phyloP scores from a whole-genome alignment of 2,797 vertebrate species.

The Dicrostonyx torquatus region DNA sequence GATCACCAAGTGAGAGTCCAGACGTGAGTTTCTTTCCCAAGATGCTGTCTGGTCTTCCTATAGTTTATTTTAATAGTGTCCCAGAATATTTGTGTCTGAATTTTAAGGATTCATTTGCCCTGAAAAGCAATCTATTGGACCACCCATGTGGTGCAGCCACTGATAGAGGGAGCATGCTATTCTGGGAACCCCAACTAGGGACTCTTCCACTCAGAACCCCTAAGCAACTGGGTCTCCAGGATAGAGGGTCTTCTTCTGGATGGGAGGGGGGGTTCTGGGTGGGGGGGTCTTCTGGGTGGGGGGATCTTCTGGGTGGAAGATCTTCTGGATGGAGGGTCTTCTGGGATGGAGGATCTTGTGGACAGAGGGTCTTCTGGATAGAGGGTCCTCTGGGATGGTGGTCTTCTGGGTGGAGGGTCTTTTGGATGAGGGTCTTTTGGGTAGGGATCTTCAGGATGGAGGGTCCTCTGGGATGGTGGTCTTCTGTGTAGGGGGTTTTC shows the following conservation, averaged over 20 bases:
- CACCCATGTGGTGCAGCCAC: rapidly evolving
- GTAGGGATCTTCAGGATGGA: too few species aligned
- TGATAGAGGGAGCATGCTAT: rapidly evolving
- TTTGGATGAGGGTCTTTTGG: too few species aligned
- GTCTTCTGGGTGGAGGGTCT: too few species aligned
- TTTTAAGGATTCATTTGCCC: not conserved
- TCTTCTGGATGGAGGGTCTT: not conserved
- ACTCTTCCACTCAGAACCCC: not conserved
- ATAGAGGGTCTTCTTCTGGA: rapidly evolving
- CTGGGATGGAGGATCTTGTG: not conserved
- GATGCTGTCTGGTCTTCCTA: not conserved
- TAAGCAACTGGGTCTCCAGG: rapidly evolving
- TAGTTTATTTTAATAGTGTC: not conserved
- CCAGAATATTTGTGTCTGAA: not conserved
- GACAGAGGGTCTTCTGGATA: rapidly evolving
- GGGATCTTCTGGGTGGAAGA: not conserved
- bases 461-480: not conserved
- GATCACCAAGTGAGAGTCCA: not conserved
- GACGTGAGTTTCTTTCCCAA: not conserved
- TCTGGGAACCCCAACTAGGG: not conserved
- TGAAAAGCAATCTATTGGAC: not conserved
- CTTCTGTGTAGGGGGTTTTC: not conserved
- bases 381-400: too few species aligned
- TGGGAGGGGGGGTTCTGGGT: rapidly evolving
- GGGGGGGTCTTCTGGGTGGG: not conserved